phyloP scores from a whole-genome alignment of 2,888 invertebrate species.

The Agrenia bidenticulata region DNA sequence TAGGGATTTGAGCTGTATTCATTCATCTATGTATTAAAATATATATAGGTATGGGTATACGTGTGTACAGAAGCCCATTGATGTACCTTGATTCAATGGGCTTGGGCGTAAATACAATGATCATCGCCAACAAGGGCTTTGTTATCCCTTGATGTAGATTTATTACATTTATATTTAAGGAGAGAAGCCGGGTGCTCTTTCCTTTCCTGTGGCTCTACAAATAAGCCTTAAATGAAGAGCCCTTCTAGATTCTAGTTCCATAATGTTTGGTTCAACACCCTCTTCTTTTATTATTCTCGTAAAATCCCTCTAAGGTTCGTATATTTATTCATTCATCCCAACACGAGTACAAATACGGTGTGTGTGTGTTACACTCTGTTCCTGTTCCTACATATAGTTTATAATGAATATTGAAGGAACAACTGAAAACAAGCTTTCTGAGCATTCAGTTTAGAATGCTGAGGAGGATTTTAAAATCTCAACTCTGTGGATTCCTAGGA shows the following conservation, averaged over 20 bases:
- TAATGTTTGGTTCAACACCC: conserved; percentile 33
- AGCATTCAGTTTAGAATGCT: too few species aligned
- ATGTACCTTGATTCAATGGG: not conserved
- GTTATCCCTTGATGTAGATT: conserved; percentile 14
- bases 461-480: too few species aligned
- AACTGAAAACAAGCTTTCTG: too few species aligned
- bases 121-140: conserved; percentile 4
- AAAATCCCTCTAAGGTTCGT: not conserved
- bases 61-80: too few species aligned
- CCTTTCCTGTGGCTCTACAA: not conserved
- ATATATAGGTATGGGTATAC: not conserved
- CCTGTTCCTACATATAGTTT: too few species aligned
- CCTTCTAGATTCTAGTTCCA: conserved; percentile 12
- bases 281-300: conserved; percentile 9
- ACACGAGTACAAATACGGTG: too few species aligned
- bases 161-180: conserved; percentile 10
- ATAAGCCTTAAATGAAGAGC: conserved; percentile 27
- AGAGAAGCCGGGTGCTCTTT: conserved; percentile 14
- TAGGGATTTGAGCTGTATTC: too few species aligned
- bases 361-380: too few species aligned
- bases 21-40: too few species aligned
- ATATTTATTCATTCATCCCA: not conserved
- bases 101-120: conserved; percentile 11
- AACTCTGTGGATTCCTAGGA: conserved; percentile 5
- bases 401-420: too few species aligned